Percentiles rank a stretch among this genome's conserved stretches.
These are phyloP conservation scores for Drosophila paracracens DNA, from an alignment of 2,888 invertebrate genomes.

Conservation along the genomic window DNA sequence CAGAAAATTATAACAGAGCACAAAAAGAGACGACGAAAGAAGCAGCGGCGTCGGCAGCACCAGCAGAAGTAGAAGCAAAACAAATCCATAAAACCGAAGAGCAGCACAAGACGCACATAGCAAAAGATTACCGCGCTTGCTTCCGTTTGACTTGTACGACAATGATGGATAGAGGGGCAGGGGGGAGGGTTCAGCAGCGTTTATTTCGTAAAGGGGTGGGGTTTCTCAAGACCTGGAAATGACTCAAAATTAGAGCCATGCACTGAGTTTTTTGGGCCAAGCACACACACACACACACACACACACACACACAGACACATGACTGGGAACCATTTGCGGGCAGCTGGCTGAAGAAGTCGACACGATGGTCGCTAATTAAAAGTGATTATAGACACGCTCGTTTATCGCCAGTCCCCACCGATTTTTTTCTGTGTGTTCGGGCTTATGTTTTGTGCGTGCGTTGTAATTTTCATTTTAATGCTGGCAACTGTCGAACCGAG, in stretches of 20 bases:
- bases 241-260: constrained; percentile 67
- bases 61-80: constrained; percentile 10
- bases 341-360: constrained; percentile 14
- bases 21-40: constrained; percentile 37
- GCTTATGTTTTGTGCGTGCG: not conserved
- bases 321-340: constrained; percentile 45
- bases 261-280: constrained; percentile 31
- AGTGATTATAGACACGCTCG: constrained; percentile 78
- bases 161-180: not conserved
- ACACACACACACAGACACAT: not conserved
- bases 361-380: constrained; percentile 69
- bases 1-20: constrained; percentile 52
- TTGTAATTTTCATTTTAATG: constrained; percentile 18
- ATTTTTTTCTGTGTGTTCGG: constrained; percentile 28
- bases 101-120: constrained; percentile 47
- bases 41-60: not conserved
- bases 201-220: not conserved
- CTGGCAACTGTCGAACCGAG: constrained; percentile 17
- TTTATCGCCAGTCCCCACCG: constrained; percentile 44
- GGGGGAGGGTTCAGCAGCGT: not conserved
- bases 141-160: constrained; percentile 45
- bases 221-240: constrained; percentile 53
- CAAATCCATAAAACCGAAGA: constrained; percentile 63
- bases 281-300: not conserved
- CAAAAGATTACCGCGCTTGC: constrained; percentile 52